Conservation (phyloP, 1,140 invertebrate species). For the Drosophila insularis region DNA sequence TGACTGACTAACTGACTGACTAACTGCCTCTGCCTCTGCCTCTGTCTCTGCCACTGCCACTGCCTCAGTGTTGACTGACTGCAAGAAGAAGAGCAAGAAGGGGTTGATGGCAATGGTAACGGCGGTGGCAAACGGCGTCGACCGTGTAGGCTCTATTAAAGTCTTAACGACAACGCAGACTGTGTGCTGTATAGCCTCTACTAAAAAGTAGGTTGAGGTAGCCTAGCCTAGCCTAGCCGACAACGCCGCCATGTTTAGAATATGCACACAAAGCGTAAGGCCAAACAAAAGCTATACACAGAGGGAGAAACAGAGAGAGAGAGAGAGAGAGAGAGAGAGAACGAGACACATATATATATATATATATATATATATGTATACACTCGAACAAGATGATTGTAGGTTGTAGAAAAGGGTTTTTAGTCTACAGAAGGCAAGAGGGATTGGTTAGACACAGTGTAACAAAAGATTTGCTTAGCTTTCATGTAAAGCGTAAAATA, state of each 20-base stretch:
- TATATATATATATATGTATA: background rate
- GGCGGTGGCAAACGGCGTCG: constrained; percentile 17
- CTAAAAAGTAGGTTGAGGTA: constrained; percentile 75
- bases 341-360: background rate
- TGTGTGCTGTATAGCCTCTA: constrained; percentile 28
- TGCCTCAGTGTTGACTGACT: constrained; percentile 57
- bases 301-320: constrained; percentile 6
- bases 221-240: constrained; percentile 40
- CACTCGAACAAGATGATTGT: constrained; percentile 5
- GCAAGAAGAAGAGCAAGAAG: constrained; percentile 14
- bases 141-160: constrained; percentile 66
- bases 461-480: constrained; percentile 81
- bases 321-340: background rate
- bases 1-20: constrained; percentile 60
- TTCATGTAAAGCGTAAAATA: constrained; percentile 81
- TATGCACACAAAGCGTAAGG: constrained; percentile 74
- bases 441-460: constrained; percentile 69
- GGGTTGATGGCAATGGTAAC: background rate
- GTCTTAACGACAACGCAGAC: constrained; percentile 61
- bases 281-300: constrained; percentile 60
- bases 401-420: constrained; percentile 22
- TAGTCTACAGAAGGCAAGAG: constrained; percentile 6
- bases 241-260: constrained; percentile 76
- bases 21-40: constrained; percentile 20
- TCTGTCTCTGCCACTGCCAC: too few species aligned